Conservation (phyloP, 2,113 vertebrate species). For the Hippocampus abdominalis region DNA sequence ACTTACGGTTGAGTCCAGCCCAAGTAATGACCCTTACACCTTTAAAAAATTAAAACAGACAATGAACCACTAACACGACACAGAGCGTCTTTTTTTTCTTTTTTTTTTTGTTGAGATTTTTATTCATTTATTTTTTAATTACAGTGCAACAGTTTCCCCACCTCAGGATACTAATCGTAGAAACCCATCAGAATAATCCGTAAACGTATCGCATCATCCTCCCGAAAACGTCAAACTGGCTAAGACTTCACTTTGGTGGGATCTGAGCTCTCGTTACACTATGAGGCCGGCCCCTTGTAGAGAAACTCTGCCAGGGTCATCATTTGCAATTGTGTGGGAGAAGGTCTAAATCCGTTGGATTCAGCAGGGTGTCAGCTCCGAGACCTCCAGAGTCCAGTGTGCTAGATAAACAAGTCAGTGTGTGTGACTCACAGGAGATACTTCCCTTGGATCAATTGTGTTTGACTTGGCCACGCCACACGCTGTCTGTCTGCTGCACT, state of each 20-base stretch:
- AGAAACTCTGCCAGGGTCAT: constrained; percentile 13
- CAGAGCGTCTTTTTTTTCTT: too few species aligned
- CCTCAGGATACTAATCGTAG: too few species aligned
- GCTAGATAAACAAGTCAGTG: constrained; percentile 43
- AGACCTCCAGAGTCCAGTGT: constrained; percentile 20
- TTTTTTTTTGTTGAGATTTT: too few species aligned
- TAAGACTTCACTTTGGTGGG: neutral
- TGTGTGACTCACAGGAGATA: constrained; percentile 48
- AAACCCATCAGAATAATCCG: too few species aligned
- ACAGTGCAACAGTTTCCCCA: too few species aligned
- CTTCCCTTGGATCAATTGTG: constrained; percentile 58
- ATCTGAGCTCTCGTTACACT: neutral
- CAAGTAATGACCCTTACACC: too few species aligned
- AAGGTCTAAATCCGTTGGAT: constrained; percentile 18
- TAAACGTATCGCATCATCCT: neutral
- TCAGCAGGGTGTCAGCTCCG: constrained; percentile 43
- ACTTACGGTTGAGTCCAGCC: too few species aligned
- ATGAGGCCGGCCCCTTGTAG: constrained; percentile 1
- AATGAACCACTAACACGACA: too few species aligned
- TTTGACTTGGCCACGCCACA: constrained; percentile 51
- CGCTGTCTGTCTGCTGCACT: constrained; percentile 49
- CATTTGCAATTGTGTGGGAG: constrained; percentile 20
- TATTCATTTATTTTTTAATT: too few species aligned
- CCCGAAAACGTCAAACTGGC: neutral
- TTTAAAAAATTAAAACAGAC: too few species aligned